Percentiles rank a stretch among this genome's conserved stretches.
These are phyloP conservation scores for Galeopsomyia nigrocyanea DNA, from an alignment of 2,888 invertebrate genomes.

Conservation along the genomic window DNA sequence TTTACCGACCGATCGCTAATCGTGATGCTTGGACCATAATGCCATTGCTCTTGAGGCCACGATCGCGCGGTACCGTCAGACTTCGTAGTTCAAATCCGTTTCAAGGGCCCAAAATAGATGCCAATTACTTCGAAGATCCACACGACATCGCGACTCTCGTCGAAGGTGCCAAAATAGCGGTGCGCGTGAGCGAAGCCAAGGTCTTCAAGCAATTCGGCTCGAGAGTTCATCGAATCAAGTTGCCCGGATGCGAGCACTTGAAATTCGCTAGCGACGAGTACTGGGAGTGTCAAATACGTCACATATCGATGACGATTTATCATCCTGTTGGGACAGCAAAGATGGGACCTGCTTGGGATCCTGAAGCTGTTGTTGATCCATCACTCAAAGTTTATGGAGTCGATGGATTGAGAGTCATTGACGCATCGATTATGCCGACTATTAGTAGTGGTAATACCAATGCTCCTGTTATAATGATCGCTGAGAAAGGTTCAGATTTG, in stretches of 20 bases:
- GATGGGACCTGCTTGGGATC: conserved; percentile 87
- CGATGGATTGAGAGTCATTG: conserved; percentile 83
- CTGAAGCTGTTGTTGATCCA: conserved; percentile 86
- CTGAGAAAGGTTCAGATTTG: conserved; percentile 88
- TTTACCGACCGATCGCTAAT: conserved; percentile 85
- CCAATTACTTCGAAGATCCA: conserved; percentile 91
- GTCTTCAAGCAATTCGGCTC: conserved; percentile 87
- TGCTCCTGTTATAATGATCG: conserved; percentile 93
- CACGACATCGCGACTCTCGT: conserved; percentile 84
- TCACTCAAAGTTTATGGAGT: conserved; percentile 83
- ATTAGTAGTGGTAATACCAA: conserved; percentile 92
- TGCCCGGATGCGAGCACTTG: conserved; percentile 83
- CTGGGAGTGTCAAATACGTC: conserved; percentile 88
- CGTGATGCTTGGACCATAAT: conserved; percentile 87
- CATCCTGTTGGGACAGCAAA: conserved; percentile 91
- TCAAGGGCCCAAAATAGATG: conserved; percentile 89
- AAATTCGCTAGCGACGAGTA: conserved; percentile 85
- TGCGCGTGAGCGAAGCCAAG: conserved; percentile 80
- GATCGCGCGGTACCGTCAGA: conserved; percentile 83
- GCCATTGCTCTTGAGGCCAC: conserved; percentile 85
- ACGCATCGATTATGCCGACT: conserved; percentile 91
- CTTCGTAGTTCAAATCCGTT: conserved; percentile 87
- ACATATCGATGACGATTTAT: conserved; percentile 91
- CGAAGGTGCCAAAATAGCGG: conserved; percentile 85
- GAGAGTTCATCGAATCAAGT: conserved; percentile 79